These are phyloP conservation scores for Poecile montanus DNA, from an alignment of 2,797 vertebrate genomes.

Conservation along the genomic window DNA sequence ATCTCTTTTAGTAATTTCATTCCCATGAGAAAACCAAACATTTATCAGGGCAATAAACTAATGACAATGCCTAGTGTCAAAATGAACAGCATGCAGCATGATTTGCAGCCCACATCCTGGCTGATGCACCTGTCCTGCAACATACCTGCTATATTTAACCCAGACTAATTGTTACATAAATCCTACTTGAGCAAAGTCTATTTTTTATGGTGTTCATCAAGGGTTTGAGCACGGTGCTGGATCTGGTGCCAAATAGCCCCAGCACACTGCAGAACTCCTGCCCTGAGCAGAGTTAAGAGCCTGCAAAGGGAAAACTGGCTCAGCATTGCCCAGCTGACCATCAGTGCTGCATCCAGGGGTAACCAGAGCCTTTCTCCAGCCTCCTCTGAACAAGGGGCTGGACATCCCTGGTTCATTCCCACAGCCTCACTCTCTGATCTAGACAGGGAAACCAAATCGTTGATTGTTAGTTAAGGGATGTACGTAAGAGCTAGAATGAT, in stretches of 20 bases:
- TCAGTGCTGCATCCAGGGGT: neutral
- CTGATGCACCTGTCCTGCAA: neutral
- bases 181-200: neutral
- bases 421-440: neutral
- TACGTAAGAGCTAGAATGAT: neutral
- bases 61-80: neutral
- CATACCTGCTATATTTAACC: neutral
- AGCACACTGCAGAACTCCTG: fast-evolving
- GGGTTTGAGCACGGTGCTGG: neutral
- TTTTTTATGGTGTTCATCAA: neutral
- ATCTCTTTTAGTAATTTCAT: neutral
- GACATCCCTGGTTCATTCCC: neutral
- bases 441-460: neutral
- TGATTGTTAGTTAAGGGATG: neutral
- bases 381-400: neutral
- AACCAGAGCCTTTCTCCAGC: neutral
- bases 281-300: neutral
- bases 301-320: neutral
- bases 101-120: neutral
- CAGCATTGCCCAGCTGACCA: neutral
- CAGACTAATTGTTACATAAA: neutral
- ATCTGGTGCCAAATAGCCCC: neutral
- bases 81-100: neutral
- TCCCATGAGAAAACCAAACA: neutral
- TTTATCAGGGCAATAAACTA: neutral